Evolutionary conservation across 2,797 vertebrate genomes (phyloP), one percentile per base, ranked within the genome.

Genomic region (Manis pentadactyla): DNA sequence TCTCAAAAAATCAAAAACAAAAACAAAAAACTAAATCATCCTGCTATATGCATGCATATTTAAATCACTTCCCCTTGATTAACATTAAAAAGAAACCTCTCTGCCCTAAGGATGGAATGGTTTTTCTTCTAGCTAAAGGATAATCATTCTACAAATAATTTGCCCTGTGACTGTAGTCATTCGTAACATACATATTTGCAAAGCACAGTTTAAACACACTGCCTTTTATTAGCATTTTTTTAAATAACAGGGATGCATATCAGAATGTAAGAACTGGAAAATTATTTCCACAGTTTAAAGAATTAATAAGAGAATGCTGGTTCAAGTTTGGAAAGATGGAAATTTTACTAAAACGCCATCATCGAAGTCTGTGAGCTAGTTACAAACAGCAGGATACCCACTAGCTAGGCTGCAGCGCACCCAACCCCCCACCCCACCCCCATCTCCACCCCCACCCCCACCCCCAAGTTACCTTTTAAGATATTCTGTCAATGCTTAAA

Each of bases 221-320:
- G 98, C 98, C 98, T 98, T 98, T 98, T 95, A 97, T 94, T 92
- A 88, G 78, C 92, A 29, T 53, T 53, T 90, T 94, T 82, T 97
- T 97, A 97, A 97, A 98, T 91, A 98, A 98, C 98, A 98, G 97
- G 98, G 98, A 98, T 98, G 98, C 98, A 96, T 96, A 97, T 97
- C 97, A 97, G 98, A 98, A 98, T 97, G 95, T 97, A 98, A 97
- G 97, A 95, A 96, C 93, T 95, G 96, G 96, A 97, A 98, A 77
- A 95, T 93, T 90, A 96, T 97, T 98, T 97, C 98, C 98, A 98
- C 90, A 98, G 97, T 97, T 98, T 96, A 92, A 98, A 98, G 98
- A 98, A 98, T 98, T 97, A 95, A 97, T 98, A 98, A 98, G 98
- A 98, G 98, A 98, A 98, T 98, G 98, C 98, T 98, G 98, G 98